Evolutionary conservation across 2,113 vertebrate genomes (phyloP).

Genomic region (Zosterops lateralis): DNA sequence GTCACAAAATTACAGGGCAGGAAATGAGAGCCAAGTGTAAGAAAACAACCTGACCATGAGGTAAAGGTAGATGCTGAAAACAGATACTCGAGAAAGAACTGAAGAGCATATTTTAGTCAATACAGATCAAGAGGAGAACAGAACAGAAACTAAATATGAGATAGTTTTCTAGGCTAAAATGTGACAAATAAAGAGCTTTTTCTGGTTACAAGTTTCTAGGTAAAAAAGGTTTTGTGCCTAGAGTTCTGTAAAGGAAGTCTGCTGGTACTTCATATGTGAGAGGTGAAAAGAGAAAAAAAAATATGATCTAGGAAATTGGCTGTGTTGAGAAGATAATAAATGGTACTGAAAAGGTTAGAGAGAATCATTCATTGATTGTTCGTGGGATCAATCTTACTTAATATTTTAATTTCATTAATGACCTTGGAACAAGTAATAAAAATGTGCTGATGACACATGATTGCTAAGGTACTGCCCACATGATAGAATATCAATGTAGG

Average conservation of each 20-base stretch:
- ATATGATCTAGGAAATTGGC: neutral
- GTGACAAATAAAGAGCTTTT: neutral
- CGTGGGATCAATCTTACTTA: neutral
- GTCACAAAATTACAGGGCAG: neutral
- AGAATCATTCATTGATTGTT: neutral
- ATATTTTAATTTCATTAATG: slow-evolving; percentile 43
- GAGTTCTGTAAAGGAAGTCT: neutral
- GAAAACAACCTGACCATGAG: neutral
- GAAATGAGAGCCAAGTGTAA: neutral
- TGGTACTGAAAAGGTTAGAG: neutral
- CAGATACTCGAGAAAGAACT: neutral
- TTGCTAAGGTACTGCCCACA: neutral
- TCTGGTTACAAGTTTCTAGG: neutral
- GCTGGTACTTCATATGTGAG: neutral
- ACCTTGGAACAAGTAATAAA: slow-evolving; percentile 23
- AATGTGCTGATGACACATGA: neutral
- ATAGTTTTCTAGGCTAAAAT: neutral
- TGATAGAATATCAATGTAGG: neutral
- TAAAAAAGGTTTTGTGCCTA: neutral
- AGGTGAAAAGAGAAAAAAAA: neutral
- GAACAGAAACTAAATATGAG: neutral
- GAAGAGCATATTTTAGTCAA: neutral
- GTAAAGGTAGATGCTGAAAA: neutral
- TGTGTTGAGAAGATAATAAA: neutral
- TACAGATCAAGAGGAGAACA: neutral